Conservation (phyloP, 2,113 vertebrate species). For the Reinhardtius hippoglossoides region DNA sequence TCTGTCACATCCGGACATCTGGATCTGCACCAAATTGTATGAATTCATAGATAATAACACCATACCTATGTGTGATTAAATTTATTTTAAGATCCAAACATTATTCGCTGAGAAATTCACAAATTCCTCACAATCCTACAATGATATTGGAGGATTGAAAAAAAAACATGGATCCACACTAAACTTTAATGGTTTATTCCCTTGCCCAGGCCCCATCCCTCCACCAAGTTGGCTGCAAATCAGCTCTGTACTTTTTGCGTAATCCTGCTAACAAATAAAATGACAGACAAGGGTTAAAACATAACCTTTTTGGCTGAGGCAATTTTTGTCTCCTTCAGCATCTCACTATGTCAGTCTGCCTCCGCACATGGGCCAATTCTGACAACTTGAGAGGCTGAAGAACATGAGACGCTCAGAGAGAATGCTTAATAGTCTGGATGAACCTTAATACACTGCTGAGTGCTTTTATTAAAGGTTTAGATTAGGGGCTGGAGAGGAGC, state of each 20-base stretch:
- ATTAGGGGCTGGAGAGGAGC: constrained; percentile 51
- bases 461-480: constrained; percentile 74
- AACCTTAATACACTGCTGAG: constrained; percentile 73
- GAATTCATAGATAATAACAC: background rate
- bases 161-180: background rate
- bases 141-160: background rate
- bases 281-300: background rate
- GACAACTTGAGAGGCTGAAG: constrained; percentile 52
- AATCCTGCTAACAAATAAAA: background rate
- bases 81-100: no score
- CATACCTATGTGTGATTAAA: no score
- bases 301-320: constrained; percentile 2
- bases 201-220: background rate
- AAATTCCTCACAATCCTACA: no score
- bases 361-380: background rate
- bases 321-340: constrained; percentile 35
- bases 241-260: background rate
- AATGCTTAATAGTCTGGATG: constrained; percentile 64
- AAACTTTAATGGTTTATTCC: background rate
- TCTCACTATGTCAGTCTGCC: background rate
- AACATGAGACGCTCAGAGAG: constrained; percentile 44
- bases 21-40: no score
- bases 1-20: background rate
- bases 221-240: background rate
- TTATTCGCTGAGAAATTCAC: no score